Evolutionary conservation across 1,140 invertebrate species (phyloP), one percentile per base, ranked within the genome.

Genomic region (Protaetia brevitarsis): DNA sequence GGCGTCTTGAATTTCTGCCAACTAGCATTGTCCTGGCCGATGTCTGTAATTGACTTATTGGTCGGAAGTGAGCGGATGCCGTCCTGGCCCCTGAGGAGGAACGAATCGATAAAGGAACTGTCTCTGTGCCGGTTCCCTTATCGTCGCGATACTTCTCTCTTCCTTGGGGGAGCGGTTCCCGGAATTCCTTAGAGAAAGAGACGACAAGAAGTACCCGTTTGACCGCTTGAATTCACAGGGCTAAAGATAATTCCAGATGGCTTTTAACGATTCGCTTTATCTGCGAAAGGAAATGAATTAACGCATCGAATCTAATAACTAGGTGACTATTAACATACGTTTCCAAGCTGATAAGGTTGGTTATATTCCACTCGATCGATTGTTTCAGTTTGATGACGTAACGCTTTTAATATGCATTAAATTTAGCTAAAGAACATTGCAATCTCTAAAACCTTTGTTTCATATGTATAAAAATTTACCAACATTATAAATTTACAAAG

Each of bases 1-100:
- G 70, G 70, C 71, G 73, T 75, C 73, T 75, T 75, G 74, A 75
- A 75, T 68, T 71, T 72, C 67, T 73, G 74, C 74, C 74, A 75
- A 74, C 68, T 75, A 66, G 69, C 70, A 73, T 75, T 75, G 74
- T 75, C 66, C 72, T 60, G 60, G 57, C 37, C 70, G 66, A 60
- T 60, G 66, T 67, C 72, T 71, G 71, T 75, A 75, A 75, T 75
- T 75, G 74, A 75, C 72, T 75, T 75, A 75, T 75, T 74, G 74
- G 72, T 68, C 69, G 72, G 70, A 73, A 58, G 69, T 68, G 66
- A 68, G 71, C 65, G 68, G 68, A 71, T 67, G 68, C 66, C 66
- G 69, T 21, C 23, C 41, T 13, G 23, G 41, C 41, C 41, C 41
- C 28, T 27, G 21, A 58, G 6, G 16, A 19, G 41, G 10, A 45